Percentiles rank a stretch among this genome's conserved stretches.
These are phyloP conservation scores for Dendrocopos noguchii DNA, from an alignment of 2,113 vertebrate species.

Conservation along the genomic window DNA sequence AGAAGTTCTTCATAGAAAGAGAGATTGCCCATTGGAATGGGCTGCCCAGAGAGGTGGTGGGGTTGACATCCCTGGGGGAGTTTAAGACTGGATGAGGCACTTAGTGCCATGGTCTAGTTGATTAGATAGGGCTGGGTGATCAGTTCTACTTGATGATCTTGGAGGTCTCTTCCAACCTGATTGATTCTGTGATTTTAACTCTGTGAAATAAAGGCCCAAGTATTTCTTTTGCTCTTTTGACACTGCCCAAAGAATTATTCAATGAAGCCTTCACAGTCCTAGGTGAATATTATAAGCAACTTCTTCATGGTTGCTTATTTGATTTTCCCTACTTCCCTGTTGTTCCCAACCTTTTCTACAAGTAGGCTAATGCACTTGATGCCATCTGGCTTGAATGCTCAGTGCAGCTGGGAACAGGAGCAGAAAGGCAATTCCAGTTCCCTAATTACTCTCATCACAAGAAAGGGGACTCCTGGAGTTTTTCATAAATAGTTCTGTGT, in stretches of 20 bases:
- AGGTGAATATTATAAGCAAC: not conserved
- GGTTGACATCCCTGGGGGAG: too few relatives aligned
- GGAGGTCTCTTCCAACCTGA: too few relatives aligned
- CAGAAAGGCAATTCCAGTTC: constrained; percentile 25
- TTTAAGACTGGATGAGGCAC: too few relatives aligned
- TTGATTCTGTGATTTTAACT: too few relatives aligned
- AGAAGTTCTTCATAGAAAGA: too few relatives aligned
- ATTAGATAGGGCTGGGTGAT: too few relatives aligned
- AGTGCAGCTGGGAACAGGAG: not conserved
- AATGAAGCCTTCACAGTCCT: not conserved
- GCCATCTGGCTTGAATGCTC: not conserved
- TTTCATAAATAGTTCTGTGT: not conserved
- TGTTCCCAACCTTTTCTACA: not conserved
- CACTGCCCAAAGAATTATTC: not conserved
- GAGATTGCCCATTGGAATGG: too few relatives aligned
- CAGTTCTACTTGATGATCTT: too few relatives aligned
- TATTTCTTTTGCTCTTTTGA: not conserved
- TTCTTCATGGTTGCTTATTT: constrained; percentile 1
- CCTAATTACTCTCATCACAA: not conserved
- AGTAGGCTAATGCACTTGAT: not conserved
- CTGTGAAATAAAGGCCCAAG: not conserved
- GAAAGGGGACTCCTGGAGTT: not conserved
- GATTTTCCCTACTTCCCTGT: not conserved
- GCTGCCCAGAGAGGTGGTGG: too few relatives aligned
- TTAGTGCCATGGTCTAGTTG: too few relatives aligned